phyloP scores from a whole-genome alignment of 2,888 invertebrate genomes.

The Terebella lapidaria region DNA sequence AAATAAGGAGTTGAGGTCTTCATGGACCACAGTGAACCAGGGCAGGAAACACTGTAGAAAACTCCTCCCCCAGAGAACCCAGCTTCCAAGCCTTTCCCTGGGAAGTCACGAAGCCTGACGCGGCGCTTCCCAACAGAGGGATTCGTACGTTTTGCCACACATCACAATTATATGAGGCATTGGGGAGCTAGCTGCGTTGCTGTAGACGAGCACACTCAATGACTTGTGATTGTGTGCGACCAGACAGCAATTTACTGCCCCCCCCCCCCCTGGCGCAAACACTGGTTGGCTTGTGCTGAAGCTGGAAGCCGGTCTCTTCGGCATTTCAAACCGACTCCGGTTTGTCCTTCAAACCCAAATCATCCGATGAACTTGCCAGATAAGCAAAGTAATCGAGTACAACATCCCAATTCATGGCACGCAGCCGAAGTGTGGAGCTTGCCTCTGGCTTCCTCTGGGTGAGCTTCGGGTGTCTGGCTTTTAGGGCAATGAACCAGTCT shows the following conservation, averaged over 20 bases:
- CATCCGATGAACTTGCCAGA: not conserved
- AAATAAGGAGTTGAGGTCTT: not conserved
- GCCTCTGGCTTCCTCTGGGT: not conserved
- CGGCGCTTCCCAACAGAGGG: too few species aligned
- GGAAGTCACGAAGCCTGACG: not conserved
- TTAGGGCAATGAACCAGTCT: not conserved
- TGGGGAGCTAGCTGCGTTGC: not conserved
- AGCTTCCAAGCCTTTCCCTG: not conserved
- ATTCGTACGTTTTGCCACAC: not conserved
- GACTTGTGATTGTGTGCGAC: not conserved
- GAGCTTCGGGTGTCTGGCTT: not conserved
- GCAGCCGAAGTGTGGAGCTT: not conserved
- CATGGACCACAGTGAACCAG: not conserved
- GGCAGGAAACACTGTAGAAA: not conserved
- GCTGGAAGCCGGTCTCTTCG: not conserved
- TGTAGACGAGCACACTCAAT: not conserved
- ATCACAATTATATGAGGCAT: not conserved
- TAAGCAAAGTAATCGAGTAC: not conserved
- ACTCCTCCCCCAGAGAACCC: not conserved
- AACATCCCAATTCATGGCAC: not conserved
- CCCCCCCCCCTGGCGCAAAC: not conserved
- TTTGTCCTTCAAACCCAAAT: not conserved
- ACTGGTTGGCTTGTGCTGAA: not conserved
- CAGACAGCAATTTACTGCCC: not conserved
- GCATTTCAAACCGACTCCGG: not conserved